Conservation (phyloP, 2,797 vertebrate species). For the Bryconaethiops microstoma region DNA sequence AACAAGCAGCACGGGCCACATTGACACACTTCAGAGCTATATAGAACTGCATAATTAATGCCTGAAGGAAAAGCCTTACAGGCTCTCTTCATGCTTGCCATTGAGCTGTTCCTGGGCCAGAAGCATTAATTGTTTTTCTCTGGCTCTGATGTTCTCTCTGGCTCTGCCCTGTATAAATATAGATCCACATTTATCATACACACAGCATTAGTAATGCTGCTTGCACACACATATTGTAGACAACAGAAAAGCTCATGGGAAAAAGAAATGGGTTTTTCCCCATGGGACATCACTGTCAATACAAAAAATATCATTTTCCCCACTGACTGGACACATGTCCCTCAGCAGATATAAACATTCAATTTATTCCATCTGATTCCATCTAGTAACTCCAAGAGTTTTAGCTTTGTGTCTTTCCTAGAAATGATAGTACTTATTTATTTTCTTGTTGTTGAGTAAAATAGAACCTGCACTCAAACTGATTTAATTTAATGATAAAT, state of each 20-base stretch:
- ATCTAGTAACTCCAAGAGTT: neutral
- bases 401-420: neutral
- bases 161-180: neutral
- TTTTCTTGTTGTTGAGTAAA: neutral
- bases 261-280: neutral
- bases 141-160: neutral
- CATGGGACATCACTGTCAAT: slow-evolving; percentile 17
- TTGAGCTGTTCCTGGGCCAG: slow-evolving; percentile 14
- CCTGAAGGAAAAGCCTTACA: slow-evolving; percentile 16
- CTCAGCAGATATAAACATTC: neutral
- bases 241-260: neutral
- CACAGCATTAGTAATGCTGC: slow-evolving; percentile 8
- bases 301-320: slow-evolving; percentile 6
- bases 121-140: slow-evolving; percentile 9
- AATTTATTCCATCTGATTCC: neutral
- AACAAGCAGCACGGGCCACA: slow-evolving; percentile 39
- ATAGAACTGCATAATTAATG: slow-evolving; percentile 49
- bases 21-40: slow-evolving; percentile 43
- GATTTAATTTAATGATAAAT: slow-evolving; percentile 11
- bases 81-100: slow-evolving; percentile 23
- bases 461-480: neutral
- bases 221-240: neutral
- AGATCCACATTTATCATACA: neutral
- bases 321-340: neutral
- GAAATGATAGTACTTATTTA: neutral